Base-by-base conservation (phyloP, 2,888 invertebrate genomes). In the Lomographa bimaculata region DNA sequence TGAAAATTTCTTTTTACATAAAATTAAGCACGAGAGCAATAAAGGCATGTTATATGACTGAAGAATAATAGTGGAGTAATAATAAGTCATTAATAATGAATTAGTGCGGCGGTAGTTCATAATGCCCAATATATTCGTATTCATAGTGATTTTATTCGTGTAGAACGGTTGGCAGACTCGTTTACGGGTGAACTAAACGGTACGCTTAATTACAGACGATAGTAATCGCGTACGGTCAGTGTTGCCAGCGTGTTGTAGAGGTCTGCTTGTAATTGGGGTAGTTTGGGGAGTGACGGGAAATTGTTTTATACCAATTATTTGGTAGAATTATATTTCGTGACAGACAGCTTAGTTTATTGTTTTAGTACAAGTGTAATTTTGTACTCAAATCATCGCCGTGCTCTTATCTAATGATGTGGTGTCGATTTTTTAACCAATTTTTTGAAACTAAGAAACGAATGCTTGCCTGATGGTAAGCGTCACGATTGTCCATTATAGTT, bases 171-270 rank as follows among this genome's bases (percentile, higher is more conserved):
- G 33, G 39, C 49, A 61, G 63, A 69, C 70, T 64, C 73, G 71
- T 71, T 80, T 74, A 79, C 64, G 59, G 54, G 48, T 62, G 66
- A 72, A 79, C 82, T 85, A 85, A 86, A 85, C 76, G 78, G 76
- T 74, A 68, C 64, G 66, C 68, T 78, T 82, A 84, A 84, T 85
- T 81, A 78, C 71, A 27, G 54, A 43, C 65, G 85, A 84, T 84
- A 71, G 42, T 10, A 62, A 84, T 84, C 82, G 65, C 60, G 51
- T 20, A 30, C 8, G 7, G 16, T 24, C 9, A 12, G 36, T 36
- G 28, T 19, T 40, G 24, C 33, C 24, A 34, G 24, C 7, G 1
- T 5, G 26, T n/a, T n/a, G 0, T 8, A 5, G 1, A 5, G 1
- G 9, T 29, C 20, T 29, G 4, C 17, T 6, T 6, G 9, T 7